These are phyloP conservation scores for Indri indri DNA, from an alignment of 2,113 vertebrate species.

Conservation along the genomic window DNA sequence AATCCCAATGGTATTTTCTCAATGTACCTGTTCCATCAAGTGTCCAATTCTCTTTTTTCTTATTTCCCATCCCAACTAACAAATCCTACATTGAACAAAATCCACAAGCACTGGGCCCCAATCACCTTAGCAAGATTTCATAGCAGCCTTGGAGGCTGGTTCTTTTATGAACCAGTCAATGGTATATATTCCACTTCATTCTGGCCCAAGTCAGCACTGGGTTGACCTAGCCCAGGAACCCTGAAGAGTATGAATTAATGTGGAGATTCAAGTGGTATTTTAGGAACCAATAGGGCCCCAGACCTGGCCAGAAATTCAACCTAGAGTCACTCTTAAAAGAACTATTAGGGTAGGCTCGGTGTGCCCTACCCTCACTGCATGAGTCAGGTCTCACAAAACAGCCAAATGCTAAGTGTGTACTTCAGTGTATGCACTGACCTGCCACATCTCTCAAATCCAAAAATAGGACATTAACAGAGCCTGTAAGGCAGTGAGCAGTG, in stretches of 20 bases:
- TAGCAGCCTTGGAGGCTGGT: neutral
- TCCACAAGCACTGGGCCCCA: neutral
- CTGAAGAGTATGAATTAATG: neutral
- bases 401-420: fast-evolving
- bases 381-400: neutral
- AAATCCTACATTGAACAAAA: neutral
- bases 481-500: neutral
- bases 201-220: fast-evolving
- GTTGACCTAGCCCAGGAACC: neutral
- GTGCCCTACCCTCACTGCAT: fast-evolving
- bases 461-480: neutral
- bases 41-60: neutral
- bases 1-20: neutral
- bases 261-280: neutral
- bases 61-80: neutral
- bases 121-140: neutral
- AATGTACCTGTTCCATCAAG: neutral
- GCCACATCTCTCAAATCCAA: neutral
- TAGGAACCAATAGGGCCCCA: neutral
- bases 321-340: neutral
- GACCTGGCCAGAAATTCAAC: neutral
- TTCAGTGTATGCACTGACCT: neutral
- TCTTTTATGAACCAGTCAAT: neutral
- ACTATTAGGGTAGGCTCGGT: neutral
- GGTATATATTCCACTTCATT: neutral